Base-by-base conservation (phyloP, 2,888 invertebrate genomes). In the Phaedon cochleariae region DNA sequence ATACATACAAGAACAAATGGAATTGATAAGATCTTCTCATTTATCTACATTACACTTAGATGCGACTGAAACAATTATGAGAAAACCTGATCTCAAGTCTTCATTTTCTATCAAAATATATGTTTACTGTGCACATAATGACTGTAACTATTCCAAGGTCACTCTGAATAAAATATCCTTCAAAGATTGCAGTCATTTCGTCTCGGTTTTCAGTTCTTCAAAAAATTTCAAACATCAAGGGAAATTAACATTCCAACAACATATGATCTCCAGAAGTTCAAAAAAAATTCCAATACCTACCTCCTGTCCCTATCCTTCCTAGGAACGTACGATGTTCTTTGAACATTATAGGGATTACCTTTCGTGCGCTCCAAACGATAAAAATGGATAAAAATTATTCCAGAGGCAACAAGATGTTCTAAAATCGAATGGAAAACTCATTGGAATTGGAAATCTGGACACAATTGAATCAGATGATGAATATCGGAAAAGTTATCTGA, bases 391-490 rank as follows among this genome's bases (percentile, higher is more conserved):
- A n/a, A n/a, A n/a, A 31, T 18, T 45, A 15, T 31, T 41, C 7
- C 41, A 53, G 17, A 37, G 60, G 18, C 60, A 60, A 15, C 12
- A 52, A 15, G 51, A 59, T 22, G 52, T 60, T 21, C 21, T 53
- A 26, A 2, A 21, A 21, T 21, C 18, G 10, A 22, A 37, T 22
- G 7, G 9, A 7, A 17, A 49, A 7, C 21, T 49, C 3, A 31
- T 37, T 26, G 21, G 51, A 34, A n/a, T 21, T 15, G 59, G 59
- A 18, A 51, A 52, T 17, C 17, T 52, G 26, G 60, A 46, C 37
- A 37, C 7, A 37, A 41, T 53, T n/a, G 26, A 45, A 60, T 60
- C 60, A 7, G 60, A 60, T 60, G 18, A 37, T 59, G 59, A 49
- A 4, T 52, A 59, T 17, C 29, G 51, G 21, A 59, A 59, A 59